phyloP scores from a whole-genome alignment of 1,140 invertebrate species.

The Phenacoccus solenopsis region DNA sequence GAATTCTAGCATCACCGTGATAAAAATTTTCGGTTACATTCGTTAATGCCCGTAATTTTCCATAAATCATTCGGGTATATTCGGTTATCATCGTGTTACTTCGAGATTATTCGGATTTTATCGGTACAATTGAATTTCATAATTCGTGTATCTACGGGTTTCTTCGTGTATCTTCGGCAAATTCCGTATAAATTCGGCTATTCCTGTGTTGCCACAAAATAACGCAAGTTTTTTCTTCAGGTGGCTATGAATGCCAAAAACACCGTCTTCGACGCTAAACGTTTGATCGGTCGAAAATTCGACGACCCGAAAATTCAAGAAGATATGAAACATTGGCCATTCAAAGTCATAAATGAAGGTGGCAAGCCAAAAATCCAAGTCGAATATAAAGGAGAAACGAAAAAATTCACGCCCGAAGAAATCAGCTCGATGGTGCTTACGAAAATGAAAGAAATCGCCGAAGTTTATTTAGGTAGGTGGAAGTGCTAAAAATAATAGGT shows the following conservation, averaged over 20 bases:
- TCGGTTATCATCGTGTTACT: no score
- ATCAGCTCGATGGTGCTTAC: slow-evolving; percentile 62
- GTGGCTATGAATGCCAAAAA: slow-evolving; percentile 69
- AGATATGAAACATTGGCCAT: slow-evolving; percentile 70
- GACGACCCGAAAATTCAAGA: slow-evolving; percentile 60
- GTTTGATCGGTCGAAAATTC: slow-evolving; percentile 60
- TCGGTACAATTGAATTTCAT: no score
- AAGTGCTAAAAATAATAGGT: no score
- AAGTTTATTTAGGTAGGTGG: slow-evolving; percentile 37
- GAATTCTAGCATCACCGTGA: no score
- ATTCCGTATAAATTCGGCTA: not conserved
- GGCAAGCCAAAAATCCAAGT: slow-evolving; percentile 64
- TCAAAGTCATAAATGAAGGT: slow-evolving; percentile 50
- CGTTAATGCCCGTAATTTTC: no score
- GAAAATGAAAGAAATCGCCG: slow-evolving; percentile 45
- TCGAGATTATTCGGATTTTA: no score
- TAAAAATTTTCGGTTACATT: no score
- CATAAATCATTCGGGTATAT: no score
- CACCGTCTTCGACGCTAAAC: slow-evolving; percentile 73
- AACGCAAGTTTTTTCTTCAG: not conserved
- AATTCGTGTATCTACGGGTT: no score
- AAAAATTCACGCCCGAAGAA: slow-evolving; percentile 70
- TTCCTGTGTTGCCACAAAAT: not conserved
- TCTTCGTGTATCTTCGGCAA: no score
- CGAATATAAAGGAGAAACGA: slow-evolving; percentile 61